Conservation (phyloP, 1,140 invertebrate species). For the Drosophila serrata region DNA sequence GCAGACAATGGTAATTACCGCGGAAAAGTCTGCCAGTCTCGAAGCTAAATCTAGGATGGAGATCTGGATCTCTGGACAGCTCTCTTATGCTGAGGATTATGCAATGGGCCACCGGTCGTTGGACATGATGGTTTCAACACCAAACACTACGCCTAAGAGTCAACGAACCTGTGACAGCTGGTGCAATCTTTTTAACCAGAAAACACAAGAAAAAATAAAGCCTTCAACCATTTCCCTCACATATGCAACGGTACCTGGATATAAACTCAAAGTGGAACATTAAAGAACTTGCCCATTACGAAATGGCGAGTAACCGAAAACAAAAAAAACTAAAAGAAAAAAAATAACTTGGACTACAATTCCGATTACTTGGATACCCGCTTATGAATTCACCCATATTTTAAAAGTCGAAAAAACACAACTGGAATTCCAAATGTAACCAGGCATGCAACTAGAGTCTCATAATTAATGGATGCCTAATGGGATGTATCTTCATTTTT, state of each 20-base stretch:
- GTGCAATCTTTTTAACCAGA: constrained; percentile 51
- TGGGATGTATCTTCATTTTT: constrained; percentile 11
- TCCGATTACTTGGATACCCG: constrained; percentile 29
- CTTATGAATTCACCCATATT: constrained; percentile 23
- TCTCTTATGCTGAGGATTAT: constrained; percentile 60
- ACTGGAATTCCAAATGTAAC: constrained; percentile 1
- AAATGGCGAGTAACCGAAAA: constrained; percentile 47
- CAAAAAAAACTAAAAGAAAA: constrained; percentile 34
- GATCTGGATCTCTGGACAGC: constrained; percentile 6
- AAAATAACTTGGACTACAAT: not conserved
- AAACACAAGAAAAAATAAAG: constrained; percentile 20
- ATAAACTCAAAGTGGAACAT: constrained; percentile 74
- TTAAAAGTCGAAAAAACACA: constrained; percentile 8
- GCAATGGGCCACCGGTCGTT: constrained; percentile 61
- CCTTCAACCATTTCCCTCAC: constrained; percentile 43
- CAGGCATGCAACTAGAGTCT: constrained; percentile 19
- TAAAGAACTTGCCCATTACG: constrained; percentile 63
- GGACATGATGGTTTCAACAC: constrained; percentile 80
- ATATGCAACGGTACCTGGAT: constrained; percentile 69
- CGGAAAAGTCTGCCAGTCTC: constrained; percentile 12
- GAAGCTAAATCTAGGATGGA: constrained; percentile 7
- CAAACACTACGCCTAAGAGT: constrained; percentile 47
- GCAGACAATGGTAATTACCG: constrained; percentile 55
- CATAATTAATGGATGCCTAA: constrained; percentile 31
- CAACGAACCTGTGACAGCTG: constrained; percentile 81